Base-by-base conservation (phyloP, 2,113 vertebrate genomes). In the Cryptoleucopteryx plumbea region DNA sequence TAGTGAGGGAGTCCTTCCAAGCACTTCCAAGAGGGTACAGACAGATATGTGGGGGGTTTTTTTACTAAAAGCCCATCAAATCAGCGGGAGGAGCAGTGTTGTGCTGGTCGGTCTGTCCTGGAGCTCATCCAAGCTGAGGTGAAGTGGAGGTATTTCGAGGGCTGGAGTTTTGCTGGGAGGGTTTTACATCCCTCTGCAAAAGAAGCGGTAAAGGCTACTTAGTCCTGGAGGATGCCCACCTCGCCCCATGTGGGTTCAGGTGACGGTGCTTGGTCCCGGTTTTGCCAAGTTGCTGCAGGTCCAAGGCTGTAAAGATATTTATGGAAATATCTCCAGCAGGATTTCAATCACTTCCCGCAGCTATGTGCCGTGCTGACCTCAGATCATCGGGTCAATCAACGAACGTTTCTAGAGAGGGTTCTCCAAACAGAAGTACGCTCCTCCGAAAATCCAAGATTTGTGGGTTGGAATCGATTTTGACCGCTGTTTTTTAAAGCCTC, bases 401-500 rank as follows among this genome's bases (percentile, higher is more conserved):
- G 36, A 93, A 58, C 6, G 8, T 75, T 94, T 87, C 83, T 90
- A 50, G 91, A 91, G 78, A 85, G 53, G 42, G 45, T 45, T 90
- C 67, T 94, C 74, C 89, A 71, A 88, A 90, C 84, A 67, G 66
- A 87, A 88, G 27, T 31, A 45, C 0, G 11, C 58, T 91, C 56
- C 92, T 81, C 68, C 0, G 1, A 93, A 96, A 93, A 93, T 48
- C 85, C 63, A 71, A 92, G 96, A 96, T 96, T 96, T 96, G 95
- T 90, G 85, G 82, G 66, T 95, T 94, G 96, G 93, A 94, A 96
- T 97, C 62, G 74, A 95, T 96, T 91, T 56, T 66, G 87, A 48
- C 45, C 11, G 40, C 79, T 94, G 84, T 82, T 95, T 95, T 94
- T 96, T 73, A 93, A 94, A 97, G 82, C 93, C 87, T 96, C 78